A percentile compares a stretch with the other conserved stretches of the same genome.
Evolutionary conservation across 2,888 invertebrate species (phyloP).

Genomic region (Eupelmus urozonus): DNA sequence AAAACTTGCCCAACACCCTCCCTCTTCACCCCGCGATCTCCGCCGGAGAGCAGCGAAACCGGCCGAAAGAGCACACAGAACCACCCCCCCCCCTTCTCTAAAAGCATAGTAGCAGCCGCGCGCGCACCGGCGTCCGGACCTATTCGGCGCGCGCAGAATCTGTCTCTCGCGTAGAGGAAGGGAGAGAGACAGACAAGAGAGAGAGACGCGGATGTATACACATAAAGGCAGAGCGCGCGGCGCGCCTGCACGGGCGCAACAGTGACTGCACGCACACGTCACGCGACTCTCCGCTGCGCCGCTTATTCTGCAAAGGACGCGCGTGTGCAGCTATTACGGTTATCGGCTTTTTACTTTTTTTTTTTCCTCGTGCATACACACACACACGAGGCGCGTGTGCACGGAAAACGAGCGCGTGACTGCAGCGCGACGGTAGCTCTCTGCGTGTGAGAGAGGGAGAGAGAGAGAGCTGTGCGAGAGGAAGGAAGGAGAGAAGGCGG

Average conservation of each 20-base stretch:
- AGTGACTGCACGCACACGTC: conserved; percentile 42
- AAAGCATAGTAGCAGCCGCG: background rate
- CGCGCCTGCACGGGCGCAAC: conserved; percentile 50
- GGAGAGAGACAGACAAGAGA: background rate
- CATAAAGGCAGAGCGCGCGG: background rate
- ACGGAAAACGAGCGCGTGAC: too few relatives aligned
- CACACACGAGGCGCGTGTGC: background rate
- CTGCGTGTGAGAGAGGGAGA: too few relatives aligned
- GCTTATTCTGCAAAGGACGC: background rate
- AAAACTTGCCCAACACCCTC: background rate
- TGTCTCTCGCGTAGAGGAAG: background rate
- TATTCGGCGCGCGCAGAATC: background rate
- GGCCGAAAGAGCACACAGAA: too few relatives aligned
- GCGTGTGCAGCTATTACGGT: background rate
- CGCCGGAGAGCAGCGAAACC: too few relatives aligned
- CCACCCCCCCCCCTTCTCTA: too few relatives aligned
- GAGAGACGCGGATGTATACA: background rate
- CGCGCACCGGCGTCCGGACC: background rate
- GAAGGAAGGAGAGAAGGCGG: too few relatives aligned
- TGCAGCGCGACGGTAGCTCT: too few relatives aligned
- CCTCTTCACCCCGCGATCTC: background rate
- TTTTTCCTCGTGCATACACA: too few relatives aligned
- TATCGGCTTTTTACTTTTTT: background rate
- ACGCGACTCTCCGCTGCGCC: background rate
- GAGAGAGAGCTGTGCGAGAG: too few relatives aligned